A percentile compares a stretch with the other conserved stretches of the same genome.
Conservation (phyloP, 2,113 vertebrate species). For the Genyomyrus donnyi region DNA sequence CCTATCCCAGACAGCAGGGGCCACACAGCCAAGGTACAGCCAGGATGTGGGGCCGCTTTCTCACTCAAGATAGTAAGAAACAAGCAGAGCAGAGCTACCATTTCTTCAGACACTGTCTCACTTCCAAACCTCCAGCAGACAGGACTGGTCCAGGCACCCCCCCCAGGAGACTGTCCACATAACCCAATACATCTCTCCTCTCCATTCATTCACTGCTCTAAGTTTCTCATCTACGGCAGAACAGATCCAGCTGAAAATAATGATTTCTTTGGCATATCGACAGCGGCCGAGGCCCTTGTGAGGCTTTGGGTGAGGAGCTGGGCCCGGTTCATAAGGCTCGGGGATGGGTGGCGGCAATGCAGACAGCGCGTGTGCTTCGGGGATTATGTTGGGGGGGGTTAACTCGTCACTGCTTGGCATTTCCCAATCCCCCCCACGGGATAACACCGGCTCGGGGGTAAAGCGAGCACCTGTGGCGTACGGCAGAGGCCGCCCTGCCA, state of each 20-base stretch:
- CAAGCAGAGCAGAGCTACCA: not conserved
- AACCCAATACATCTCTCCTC: not conserved
- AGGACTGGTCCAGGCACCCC: not conserved
- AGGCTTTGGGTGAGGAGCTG: not conserved
- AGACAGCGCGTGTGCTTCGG: not conserved
- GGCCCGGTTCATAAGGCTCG: not conserved
- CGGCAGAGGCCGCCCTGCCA: not conserved
- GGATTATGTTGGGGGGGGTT: not conserved
- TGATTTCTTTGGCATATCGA: not conserved
- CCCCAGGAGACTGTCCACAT: not conserved
- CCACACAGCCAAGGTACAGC: not conserved
- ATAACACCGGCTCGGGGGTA: not conserved
- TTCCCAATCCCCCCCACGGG: not conserved
- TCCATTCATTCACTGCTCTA: not conserved
- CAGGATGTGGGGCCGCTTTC: not conserved
- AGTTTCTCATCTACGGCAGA: not conserved
- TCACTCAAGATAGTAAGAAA: not conserved
- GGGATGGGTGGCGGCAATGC: not conserved
- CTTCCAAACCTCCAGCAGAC: not conserved
- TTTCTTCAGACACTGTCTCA: not conserved
- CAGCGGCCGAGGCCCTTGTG: not conserved
- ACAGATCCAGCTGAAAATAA: not conserved
- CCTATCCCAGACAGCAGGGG: not conserved
- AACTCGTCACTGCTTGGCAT: not conserved
- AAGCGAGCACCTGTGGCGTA: not conserved